A percentile compares a stretch with the other conserved stretches of the same genome.
phyloP scores from a whole-genome alignment of 2,113 vertebrate genomes.

The Baryphthengus martii region DNA sequence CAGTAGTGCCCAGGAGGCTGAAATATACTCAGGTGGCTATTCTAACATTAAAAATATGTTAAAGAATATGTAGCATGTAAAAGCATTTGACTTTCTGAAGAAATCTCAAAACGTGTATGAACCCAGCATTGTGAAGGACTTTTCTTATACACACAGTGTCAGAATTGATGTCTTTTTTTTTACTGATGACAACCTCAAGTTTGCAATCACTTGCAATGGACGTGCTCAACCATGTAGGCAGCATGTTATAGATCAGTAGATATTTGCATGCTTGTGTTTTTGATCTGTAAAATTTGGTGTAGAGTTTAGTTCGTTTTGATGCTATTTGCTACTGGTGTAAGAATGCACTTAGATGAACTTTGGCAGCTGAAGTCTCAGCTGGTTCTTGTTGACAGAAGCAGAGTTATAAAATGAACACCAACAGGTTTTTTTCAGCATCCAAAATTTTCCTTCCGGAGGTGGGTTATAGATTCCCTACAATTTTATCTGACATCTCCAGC shows the following conservation, averaged over 20 bases:
- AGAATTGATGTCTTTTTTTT: not conserved
- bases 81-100: not conserved
- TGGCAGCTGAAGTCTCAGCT: not conserved
- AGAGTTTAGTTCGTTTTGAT: not conserved
- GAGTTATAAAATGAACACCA: not conserved
- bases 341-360: not conserved
- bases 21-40: not conserved
- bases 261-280: not conserved
- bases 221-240: fast-evolving
- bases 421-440: not conserved
- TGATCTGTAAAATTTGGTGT: not conserved
- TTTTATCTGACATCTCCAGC: not conserved
- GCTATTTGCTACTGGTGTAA: not conserved
- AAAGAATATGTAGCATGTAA: not conserved
- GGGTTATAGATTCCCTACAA: not conserved
- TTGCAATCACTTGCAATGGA: not conserved
- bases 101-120: not conserved
- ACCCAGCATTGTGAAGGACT: not conserved
- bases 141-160: not conserved
- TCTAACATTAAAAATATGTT: not conserved
- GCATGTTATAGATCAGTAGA: not conserved
- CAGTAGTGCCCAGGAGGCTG: not conserved
- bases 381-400: not conserved
- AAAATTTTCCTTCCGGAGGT: not conserved
- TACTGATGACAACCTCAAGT: not conserved